Evolutionary conservation across 2,888 invertebrate species (phyloP).

Genomic region (Pseudococcus longispinus): DNA sequence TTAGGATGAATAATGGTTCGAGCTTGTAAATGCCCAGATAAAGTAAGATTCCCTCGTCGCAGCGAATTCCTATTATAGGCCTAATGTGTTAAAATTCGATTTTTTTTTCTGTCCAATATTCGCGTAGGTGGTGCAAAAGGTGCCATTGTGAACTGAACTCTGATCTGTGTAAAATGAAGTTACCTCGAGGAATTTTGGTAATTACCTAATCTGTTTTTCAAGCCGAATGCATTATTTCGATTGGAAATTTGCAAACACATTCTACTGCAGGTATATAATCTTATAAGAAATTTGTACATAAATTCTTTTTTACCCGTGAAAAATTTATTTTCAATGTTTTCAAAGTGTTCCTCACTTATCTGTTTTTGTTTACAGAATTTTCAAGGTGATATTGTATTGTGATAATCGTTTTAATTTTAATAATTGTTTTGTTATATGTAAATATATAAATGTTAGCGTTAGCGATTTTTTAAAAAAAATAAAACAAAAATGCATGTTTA

Average conservation of each 20-base stretch:
- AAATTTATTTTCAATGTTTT: neutral
- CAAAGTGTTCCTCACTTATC: neutral
- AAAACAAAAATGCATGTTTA: neutral
- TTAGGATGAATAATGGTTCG: neutral
- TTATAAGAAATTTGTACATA: neutral
- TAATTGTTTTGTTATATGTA: neutral
- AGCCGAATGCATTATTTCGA: neutral
- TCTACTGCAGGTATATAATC: neutral
- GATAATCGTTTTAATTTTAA: conserved; percentile 4
- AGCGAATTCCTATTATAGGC: neutral
- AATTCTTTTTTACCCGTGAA: neutral
- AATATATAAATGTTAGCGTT: neutral
- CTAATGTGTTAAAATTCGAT: neutral
- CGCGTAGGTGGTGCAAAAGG: neutral
- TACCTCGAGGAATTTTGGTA: neutral
- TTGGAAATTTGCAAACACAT: neutral
- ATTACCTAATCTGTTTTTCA: neutral
- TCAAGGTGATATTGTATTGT: conserved; percentile 13
- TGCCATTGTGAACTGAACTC: neutral
- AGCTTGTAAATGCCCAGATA: neutral
- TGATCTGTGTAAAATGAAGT: neutral
- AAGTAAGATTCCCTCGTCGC: neutral
- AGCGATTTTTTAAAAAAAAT: neutral
- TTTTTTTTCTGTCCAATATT: neutral
- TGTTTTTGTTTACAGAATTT: neutral